Evolutionary conservation across 2,888 invertebrate species (phyloP), one percentile per base, ranked within the genome.

Genomic region (Eueremaeus valkanovi): DNA sequence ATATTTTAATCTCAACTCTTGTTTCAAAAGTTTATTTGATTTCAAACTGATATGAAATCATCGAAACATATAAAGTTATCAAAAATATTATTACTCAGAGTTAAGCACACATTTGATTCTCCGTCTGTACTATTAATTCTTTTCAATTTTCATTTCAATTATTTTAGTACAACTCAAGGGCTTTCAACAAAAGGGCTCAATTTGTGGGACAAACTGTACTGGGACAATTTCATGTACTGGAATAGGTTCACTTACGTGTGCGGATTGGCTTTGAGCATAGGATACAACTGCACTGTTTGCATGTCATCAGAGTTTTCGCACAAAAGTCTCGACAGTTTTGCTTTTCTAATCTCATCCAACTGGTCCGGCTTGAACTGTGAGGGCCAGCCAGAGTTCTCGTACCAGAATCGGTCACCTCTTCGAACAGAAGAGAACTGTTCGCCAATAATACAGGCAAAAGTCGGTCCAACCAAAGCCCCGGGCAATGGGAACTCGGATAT

Each of bases 261-360:
- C 82, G 93, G 93, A 85, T 94, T 93, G 3, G 94, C 92, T 81
- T 93, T 85, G 40, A 94, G 92, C 92, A 94, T 92, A 0, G 93
- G 93, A 84, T 93, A 94, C 18, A 93, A 87, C 83, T 95, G 95
- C 78, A 92, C 90, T 13, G 92, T 92, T 82, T 94, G 93, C 79
- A 95, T 93, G 79, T 93, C 87, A 83, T 95, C 94, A 3, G 93
- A 93, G 82, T 94, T 94, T 83, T 95, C 95, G 82, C 95, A 95
- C 80, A 95, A 91, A 73, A 94, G 85, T 78, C 93, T 88, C 0
- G 93, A 89, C 9, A 94, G 85, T 80, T 91, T 88, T 0, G 90
- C 85, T 84, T 94, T 93, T 68, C 91, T 87, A 77, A 95, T 87
- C 85, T 94, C 93, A 78, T 88, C 87, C 51, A 95, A 85, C 85